Evolutionary conservation across 2,888 invertebrate species (phyloP), one percentile per base, ranked within the genome.

Genomic region (Thysanoteuthis rhombus): DNA sequence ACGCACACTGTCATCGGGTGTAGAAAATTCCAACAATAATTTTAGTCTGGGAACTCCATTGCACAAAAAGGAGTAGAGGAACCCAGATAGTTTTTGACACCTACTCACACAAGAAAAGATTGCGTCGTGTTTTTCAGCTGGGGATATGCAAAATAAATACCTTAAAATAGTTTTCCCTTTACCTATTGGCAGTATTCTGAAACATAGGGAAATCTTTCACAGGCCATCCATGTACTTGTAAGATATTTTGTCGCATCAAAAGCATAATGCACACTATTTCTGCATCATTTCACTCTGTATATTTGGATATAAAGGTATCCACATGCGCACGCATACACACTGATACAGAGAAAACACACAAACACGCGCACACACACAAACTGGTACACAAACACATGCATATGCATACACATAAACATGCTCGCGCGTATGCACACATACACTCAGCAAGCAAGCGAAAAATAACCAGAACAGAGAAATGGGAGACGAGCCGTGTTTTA

Each of bases 401-500:
- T 6, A 91, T 28, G n/a, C 40, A 42, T 28, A 91, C 28, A 91
- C 32, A 42, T 28, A 32, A 16, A 32, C 39, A 40, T 38, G 32
- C 38, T n/a, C 39, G 40, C 91, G n/a, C 91, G 42, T 42, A 1
- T 42, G 42, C 39, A 91, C 91, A 91, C 91, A 91, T 32, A 40
- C 91, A 91, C 91, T 40, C 91, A 91, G 28, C 91, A 91, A 39
- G 32, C 91, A 91, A 39, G 36, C 91, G 36, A 38, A n/a, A 52
- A 52, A 22, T 16, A 22, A 19, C 8, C 6, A 89, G 90, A 40
- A 40, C 16, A 90, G 28, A 40, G 40, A 42, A 28, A 28, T 32
- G 5, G 12, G 40, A 40, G 32, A n/a, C n/a, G 16, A 75, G 75
- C n/a, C 5, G n/a, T 36, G 2, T 22, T 22, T 0, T 52, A 25